Percentiles rank a stretch among this genome's conserved stretches.
Conservation (phyloP, 2,113 vertebrate genomes). For the Murina feae region DNA sequence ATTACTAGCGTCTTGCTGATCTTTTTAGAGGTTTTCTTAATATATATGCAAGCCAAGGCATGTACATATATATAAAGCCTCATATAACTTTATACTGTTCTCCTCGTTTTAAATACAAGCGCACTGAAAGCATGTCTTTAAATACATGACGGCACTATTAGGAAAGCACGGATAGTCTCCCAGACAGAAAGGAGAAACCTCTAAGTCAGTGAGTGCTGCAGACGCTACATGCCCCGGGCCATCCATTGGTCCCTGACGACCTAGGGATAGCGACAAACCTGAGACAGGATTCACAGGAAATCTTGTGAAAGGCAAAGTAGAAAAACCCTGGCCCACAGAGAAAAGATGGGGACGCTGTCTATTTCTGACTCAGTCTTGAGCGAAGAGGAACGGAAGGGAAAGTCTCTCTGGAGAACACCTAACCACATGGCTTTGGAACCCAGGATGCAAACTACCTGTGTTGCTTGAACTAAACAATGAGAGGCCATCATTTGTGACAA, state of each 20-base stretch:
- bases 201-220: neutral
- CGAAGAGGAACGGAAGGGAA: neutral
- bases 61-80: neutral
- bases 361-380: neutral
- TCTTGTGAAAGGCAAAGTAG: neutral
- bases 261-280: neutral
- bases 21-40: neutral
- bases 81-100: neutral
- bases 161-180: neutral
- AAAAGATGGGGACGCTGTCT: neutral
- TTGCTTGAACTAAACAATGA: neutral
- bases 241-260: neutral
- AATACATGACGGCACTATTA: neutral
- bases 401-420: neutral
- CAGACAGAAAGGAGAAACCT: neutral
- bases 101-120: neutral
- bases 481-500: neutral
- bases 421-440: neutral
- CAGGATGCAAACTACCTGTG: neutral
- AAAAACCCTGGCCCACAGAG: neutral
- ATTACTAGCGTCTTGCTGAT: neutral
- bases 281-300: neutral
- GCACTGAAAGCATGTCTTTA: neutral
- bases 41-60: neutral
- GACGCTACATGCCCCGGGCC: neutral